These are phyloP conservation scores for Phrynocephalus forsythii DNA, from an alignment of 2,797 vertebrate species.

Conservation along the genomic window DNA sequence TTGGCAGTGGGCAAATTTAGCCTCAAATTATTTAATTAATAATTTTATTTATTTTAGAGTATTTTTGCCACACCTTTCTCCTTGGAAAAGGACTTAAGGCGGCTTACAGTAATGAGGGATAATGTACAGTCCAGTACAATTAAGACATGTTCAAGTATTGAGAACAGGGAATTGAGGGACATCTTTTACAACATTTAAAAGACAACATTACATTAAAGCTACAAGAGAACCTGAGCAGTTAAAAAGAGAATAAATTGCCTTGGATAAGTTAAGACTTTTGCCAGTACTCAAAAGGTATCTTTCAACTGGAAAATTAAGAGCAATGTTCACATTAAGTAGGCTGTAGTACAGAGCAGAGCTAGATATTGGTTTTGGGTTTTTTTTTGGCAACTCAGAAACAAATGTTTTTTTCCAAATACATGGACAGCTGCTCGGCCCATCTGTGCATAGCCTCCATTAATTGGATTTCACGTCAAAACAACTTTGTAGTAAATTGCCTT, in stretches of 20 bases:
- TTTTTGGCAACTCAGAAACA: constrained; percentile 28
- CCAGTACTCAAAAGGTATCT: not conserved
- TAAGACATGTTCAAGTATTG: too few species aligned
- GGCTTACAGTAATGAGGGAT: too few species aligned
- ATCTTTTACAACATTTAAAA: too few species aligned
- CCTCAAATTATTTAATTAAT: constrained; percentile 6
- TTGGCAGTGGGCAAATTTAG: not conserved
- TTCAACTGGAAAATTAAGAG: constrained; percentile 15
- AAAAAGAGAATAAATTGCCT: not conserved
- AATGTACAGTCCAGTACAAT: too few species aligned
- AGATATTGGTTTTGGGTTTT: not conserved
- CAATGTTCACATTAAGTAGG: constrained; percentile 12
- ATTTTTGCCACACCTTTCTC: too few species aligned
- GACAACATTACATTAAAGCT: too few species aligned
- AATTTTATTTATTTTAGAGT: too few species aligned
- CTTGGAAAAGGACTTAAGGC: too few species aligned
- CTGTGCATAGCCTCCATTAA: constrained; percentile 25
- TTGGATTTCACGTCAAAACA: constrained; percentile 41
- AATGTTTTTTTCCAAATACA: not conserved
- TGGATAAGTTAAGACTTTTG: not conserved
- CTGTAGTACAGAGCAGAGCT: constrained; percentile 18
- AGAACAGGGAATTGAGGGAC: too few species aligned
- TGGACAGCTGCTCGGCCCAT: constrained; percentile 10
- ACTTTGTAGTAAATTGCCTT: not conserved
- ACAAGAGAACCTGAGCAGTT: too few species aligned